Conservation (phyloP, 2,113 vertebrate species). For the Petromus typicus region DNA sequence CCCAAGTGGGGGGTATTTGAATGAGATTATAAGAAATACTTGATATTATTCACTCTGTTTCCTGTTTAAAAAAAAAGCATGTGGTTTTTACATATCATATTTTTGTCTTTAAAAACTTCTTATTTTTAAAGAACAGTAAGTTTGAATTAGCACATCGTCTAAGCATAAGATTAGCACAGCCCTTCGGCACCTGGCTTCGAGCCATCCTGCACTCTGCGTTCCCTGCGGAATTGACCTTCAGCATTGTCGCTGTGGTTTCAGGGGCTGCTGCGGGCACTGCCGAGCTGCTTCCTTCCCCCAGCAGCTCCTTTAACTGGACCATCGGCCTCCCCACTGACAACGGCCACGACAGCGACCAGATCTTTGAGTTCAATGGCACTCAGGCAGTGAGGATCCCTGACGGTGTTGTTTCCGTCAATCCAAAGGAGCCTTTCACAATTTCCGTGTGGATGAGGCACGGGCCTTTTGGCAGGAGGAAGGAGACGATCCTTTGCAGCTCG, state of each 20-base stretch:
- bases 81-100: neutral
- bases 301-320: slow-evolving; percentile 94
- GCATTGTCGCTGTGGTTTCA: slow-evolving; percentile 63
- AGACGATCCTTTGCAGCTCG: slow-evolving; percentile 97
- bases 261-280: slow-evolving; percentile 92
- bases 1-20: neutral
- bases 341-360: slow-evolving; percentile 97
- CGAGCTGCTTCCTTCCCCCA: slow-evolving; percentile 96
- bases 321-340: slow-evolving; percentile 95
- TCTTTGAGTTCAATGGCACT: slow-evolving; percentile 98
- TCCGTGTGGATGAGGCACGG: slow-evolving; percentile 98
- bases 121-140: neutral
- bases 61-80: neutral
- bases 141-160: neutral
- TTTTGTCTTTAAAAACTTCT: neutral
- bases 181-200: accelerated
- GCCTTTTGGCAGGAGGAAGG: slow-evolving; percentile 93
- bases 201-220: accelerated
- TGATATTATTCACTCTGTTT: neutral
- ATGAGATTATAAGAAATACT: neutral
- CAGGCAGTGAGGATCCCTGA: slow-evolving; percentile 95
- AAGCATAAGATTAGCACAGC: accelerated
- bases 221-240: accelerated
- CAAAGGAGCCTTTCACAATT: slow-evolving; percentile 95
- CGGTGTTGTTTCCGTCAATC: slow-evolving; percentile 89